Conservation (phyloP, 2,797 vertebrate species). For the Gymnoscopelus braueri region DNA sequence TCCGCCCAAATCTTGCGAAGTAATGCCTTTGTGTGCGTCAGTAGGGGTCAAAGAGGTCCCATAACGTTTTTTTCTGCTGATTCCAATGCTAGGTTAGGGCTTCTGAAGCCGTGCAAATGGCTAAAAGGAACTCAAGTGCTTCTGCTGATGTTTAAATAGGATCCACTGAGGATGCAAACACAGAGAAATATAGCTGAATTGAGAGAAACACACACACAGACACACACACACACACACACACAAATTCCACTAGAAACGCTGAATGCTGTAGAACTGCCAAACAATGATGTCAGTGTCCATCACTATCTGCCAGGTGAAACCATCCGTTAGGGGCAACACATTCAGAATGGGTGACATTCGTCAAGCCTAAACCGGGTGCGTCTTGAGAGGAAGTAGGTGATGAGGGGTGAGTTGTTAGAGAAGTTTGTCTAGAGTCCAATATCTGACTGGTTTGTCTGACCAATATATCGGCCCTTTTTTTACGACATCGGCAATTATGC, state of each 20-base stretch:
- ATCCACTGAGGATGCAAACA: constrained; percentile 20
- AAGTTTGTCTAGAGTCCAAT: too few species aligned
- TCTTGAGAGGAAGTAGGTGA: too few species aligned
- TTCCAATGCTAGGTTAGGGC: constrained; percentile 52
- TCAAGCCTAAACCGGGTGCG: too few species aligned
- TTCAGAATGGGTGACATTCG: constrained; percentile 8
- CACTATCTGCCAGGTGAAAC: constrained; percentile 27
- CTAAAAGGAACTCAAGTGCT: constrained; percentile 47
- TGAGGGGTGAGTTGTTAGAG: too few species aligned
- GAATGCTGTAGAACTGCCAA: constrained; percentile 21
- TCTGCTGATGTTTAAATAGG: constrained; percentile 39
- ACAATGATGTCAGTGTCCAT: constrained; percentile 28
- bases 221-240: constrained; percentile 23
- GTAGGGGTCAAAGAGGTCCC: constrained; percentile 28
- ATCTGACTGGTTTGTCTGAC: too few species aligned
- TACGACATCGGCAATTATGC: too few species aligned
- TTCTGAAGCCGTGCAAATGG: constrained; percentile 46
- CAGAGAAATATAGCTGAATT: constrained; percentile 13
- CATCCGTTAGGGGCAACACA: constrained; percentile 2
- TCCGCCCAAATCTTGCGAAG: constrained; percentile 17
- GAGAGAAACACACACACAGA: constrained; percentile 34
- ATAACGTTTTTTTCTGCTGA: constrained; percentile 59
- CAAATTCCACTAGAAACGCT: constrained; percentile 27
- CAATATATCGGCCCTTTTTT: too few species aligned
- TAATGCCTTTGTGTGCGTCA: constrained; percentile 23